These are phyloP conservation scores for Tineola bisselliella DNA, from an alignment of 2,888 invertebrate species.

Conservation along the genomic window DNA sequence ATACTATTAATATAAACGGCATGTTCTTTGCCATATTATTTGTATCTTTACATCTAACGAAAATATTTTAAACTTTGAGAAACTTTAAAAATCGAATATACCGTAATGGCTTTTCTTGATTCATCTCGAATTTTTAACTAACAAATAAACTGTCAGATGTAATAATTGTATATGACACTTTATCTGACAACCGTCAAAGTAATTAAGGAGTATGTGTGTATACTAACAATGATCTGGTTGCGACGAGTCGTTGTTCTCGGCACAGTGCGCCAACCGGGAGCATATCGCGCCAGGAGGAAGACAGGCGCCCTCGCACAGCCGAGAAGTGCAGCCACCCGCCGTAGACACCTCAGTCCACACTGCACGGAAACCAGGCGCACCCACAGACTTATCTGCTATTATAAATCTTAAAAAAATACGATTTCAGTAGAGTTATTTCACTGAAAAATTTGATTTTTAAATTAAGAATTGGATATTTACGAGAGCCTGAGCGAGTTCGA, in stretches of 20 bases:
- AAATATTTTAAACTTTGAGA: too few relatives aligned
- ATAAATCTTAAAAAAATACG: constrained; percentile 76
- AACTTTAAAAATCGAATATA: too few relatives aligned
- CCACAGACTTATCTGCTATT: constrained; percentile 93
- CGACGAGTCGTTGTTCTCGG: constrained; percentile 62
- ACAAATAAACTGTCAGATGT: too few relatives aligned
- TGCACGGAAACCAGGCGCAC: constrained; percentile 91
- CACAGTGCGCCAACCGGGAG: constrained; percentile 75
- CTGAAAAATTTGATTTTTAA: too few relatives aligned
- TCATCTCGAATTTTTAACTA: too few relatives aligned
- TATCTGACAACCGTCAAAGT: too few relatives aligned
- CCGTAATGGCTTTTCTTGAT: too few relatives aligned
- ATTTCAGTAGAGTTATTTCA: constrained; percentile 16
- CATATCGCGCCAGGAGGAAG: constrained; percentile 51
- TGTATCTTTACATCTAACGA: too few relatives aligned
- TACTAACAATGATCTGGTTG: constrained; percentile 84
- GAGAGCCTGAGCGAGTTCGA: constrained; percentile 88
- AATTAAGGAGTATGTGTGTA: constrained; percentile 15
- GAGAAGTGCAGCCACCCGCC: constrained; percentile 47
- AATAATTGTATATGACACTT: too few relatives aligned
- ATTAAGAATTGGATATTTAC: constrained; percentile 46
- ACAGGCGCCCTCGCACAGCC: constrained; percentile 39
- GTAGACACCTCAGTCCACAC: constrained; percentile 93
- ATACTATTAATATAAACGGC: background rate
- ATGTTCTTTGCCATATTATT: background rate